Evolutionary conservation across 2,888 invertebrate species (phyloP).

Genomic region (Slavum lentiscoides): DNA sequence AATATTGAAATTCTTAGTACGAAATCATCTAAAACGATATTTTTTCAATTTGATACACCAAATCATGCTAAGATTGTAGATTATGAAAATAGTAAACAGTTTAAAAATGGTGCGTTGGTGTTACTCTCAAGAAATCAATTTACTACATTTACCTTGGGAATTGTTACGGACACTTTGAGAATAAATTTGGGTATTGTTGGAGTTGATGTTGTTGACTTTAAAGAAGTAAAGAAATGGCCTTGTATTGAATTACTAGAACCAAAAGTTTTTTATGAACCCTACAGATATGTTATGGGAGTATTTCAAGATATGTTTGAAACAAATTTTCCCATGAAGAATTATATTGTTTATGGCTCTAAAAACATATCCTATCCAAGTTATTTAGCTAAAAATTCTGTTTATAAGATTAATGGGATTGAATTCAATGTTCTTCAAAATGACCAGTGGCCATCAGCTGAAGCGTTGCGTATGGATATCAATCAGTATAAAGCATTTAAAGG

Average conservation of each 20-base stretch:
- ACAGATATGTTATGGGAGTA: conserved; percentile 72
- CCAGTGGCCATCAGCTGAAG: conserved; percentile 56
- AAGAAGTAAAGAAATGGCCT: conserved; percentile 55
- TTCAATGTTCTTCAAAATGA: conserved; percentile 50
- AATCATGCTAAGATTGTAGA: conserved; percentile 57
- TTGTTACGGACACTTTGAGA: conserved; percentile 63
- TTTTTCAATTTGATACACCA: conserved; percentile 54
- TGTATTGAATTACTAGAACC: conserved; percentile 66
- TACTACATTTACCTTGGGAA: conserved; percentile 70
- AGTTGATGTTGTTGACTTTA: conserved; percentile 21
- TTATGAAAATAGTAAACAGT: conserved; percentile 65
- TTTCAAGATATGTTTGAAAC: conserved; percentile 66
- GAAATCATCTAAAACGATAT: conserved; percentile 36
- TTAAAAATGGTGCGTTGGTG: conserved; percentile 74
- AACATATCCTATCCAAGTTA: conserved; percentile 60
- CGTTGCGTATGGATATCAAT: conserved; percentile 67
- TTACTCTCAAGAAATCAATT: conserved; percentile 74
- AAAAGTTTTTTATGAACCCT: conserved; percentile 80
- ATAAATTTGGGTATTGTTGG: conserved; percentile 40
- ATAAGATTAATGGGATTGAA: conserved; percentile 48
- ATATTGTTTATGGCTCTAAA: conserved; percentile 66
- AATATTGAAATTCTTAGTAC: conserved; percentile 2
- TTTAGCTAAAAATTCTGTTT: conserved; percentile 56
- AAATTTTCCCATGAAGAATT: conserved; percentile 70
- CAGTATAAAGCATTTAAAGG: conserved; percentile 71